Evolutionary conservation across 2,797 vertebrate species (phyloP).

Genomic region (Spinus olivaceus): DNA sequence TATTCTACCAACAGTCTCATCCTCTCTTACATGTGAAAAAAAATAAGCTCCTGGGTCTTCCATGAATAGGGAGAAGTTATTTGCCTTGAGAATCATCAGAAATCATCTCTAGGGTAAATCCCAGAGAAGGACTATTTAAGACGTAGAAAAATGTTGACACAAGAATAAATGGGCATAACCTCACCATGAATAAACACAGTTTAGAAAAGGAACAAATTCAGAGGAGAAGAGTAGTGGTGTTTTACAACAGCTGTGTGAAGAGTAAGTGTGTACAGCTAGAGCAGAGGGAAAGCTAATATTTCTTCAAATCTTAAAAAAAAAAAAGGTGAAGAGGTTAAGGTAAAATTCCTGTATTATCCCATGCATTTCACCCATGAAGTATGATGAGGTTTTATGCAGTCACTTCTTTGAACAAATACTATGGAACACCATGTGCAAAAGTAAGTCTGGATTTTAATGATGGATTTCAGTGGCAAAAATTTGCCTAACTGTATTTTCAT

Average conservation of each 20-base stretch:
- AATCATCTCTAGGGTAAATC: slow-evolving; percentile 22
- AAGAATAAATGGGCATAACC: slow-evolving; percentile 42
- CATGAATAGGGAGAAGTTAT: background rate
- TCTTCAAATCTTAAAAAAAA: slow-evolving; percentile 25
- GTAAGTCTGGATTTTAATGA: background rate
- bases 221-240: background rate
- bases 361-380: background rate
- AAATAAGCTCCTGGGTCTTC: background rate
- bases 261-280: background rate
- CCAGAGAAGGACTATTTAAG: slow-evolving; percentile 49
- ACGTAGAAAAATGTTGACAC: slow-evolving; percentile 55
- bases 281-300: background rate
- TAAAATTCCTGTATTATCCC: background rate
- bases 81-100: background rate
- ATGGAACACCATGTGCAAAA: background rate
- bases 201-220: slow-evolving; percentile 54
- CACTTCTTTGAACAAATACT: background rate
- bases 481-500: background rate
- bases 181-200: slow-evolving; percentile 43
- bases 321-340: background rate
- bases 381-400: background rate
- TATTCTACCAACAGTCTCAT: background rate
- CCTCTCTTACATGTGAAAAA: background rate
- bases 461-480: background rate
- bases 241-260: background rate